A percentile compares a stretch with the other conserved stretches of the same genome.
Conservation (phyloP, 2,797 vertebrate species). For the Prionace glauca region DNA sequence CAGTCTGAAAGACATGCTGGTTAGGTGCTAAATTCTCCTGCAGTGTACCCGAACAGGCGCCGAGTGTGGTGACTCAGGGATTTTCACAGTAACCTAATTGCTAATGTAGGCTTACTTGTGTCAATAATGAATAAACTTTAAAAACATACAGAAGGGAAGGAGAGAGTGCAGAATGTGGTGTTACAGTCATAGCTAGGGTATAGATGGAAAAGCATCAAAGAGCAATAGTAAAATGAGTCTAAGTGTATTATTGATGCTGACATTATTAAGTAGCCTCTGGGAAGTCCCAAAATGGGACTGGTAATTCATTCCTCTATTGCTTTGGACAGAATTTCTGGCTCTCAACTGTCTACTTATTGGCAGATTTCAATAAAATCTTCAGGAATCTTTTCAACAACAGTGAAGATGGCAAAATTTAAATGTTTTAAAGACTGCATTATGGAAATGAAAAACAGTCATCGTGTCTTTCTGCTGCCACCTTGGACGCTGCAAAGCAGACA, state of each 20-base stretch:
- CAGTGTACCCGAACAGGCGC: too few relatives aligned
- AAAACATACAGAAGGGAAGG: too few relatives aligned
- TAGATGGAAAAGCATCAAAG: background rate
- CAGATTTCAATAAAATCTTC: constrained; percentile 17
- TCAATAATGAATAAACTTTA: too few relatives aligned
- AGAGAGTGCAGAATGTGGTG: too few relatives aligned
- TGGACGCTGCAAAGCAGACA: background rate
- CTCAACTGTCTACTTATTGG: background rate
- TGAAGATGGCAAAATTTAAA: background rate
- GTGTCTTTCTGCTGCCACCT: background rate
- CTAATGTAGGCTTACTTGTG: too few relatives aligned
- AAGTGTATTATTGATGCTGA: constrained; percentile 24
- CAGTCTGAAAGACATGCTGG: too few relatives aligned
- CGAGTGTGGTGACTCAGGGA: too few relatives aligned
- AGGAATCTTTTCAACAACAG: background rate
- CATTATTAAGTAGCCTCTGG: constrained; percentile 14
- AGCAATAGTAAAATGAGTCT: background rate
- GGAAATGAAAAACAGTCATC: background rate
- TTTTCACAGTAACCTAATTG: too few relatives aligned
- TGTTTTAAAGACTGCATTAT: constrained; percentile 8
- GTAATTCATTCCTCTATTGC: constrained; percentile 32
- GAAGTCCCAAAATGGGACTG: background rate
- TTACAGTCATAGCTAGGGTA: too few relatives aligned
- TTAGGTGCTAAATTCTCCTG: too few relatives aligned
- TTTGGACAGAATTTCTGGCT: constrained; percentile 24